These are phyloP conservation scores for Arizona elegans DNA, from an alignment of 2,113 vertebrate genomes.

Conservation along the genomic window DNA sequence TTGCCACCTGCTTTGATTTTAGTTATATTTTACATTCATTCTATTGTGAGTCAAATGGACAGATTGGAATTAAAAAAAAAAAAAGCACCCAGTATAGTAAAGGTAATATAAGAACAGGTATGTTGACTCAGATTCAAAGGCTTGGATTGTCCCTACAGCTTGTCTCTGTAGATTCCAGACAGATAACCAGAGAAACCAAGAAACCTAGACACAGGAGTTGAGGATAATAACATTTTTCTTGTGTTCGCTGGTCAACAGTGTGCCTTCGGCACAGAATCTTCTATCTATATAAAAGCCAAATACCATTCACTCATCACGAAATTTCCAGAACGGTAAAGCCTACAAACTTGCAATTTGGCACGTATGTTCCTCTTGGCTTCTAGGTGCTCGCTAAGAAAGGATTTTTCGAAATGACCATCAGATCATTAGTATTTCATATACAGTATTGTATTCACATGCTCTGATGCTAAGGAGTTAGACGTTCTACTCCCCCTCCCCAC, in stretches of 20 bases:
- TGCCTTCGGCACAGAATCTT: not conserved
- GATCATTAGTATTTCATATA: too few species aligned
- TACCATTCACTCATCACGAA: too few species aligned
- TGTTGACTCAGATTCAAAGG: not conserved
- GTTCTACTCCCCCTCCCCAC: too few species aligned
- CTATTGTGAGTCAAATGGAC: not conserved
- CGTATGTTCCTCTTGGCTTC: too few species aligned
- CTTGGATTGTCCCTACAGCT: not conserved
- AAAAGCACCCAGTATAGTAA: not conserved
- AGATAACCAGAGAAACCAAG: not conserved
- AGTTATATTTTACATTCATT: not conserved
- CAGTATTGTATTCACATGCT: too few species aligned
- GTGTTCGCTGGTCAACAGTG: not conserved
- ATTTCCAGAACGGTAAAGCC: too few species aligned
- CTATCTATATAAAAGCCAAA: too few species aligned
- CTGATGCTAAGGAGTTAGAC: too few species aligned
- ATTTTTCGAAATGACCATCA: too few species aligned
- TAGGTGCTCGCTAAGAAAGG: too few species aligned
- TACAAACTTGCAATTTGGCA: too few species aligned
- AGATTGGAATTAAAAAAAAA: not conserved
- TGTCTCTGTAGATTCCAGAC: not conserved
- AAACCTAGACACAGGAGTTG: not conserved
- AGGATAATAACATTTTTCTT: not conserved
- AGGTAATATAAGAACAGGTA: not conserved
- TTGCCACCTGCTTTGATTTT: not conserved